These are phyloP conservation scores for Acanthopleura granulata DNA, from an alignment of 2,888 invertebrate genomes.

Conservation along the genomic window DNA sequence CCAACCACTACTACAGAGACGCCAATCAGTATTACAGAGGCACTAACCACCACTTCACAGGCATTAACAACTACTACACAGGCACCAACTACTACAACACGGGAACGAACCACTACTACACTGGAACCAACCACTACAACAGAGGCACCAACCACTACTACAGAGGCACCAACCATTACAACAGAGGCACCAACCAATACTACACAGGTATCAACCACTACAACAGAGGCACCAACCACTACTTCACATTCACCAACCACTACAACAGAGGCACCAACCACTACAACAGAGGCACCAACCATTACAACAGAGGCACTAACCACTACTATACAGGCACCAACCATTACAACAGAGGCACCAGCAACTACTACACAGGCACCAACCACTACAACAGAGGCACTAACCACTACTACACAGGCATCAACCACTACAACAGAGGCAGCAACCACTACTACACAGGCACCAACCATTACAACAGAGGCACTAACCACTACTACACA, in stretches of 20 bases:
- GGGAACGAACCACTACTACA: neutral
- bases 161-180: neutral
- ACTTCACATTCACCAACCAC: neutral
- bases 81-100: neutral
- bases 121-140: neutral
- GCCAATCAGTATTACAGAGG: neutral
- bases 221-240: neutral
- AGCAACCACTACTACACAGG: neutral
- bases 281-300: no score
- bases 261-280: neutral
- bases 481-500: neutral
- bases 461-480: neutral
- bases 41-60: neutral
- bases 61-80: neutral
- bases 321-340: no score
- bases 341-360: no score
- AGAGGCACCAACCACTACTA: neutral
- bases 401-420: neutral
- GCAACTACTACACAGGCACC: no score
- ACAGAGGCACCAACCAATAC: neutral
- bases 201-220: neutral
- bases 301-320: no score
- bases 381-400: neutral
- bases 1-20: neutral
- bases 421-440: neutral